Percentiles rank a stretch among this genome's conserved stretches.
These are phyloP conservation scores for Pitta sordida DNA, from an alignment of 2,113 vertebrate genomes.

Conservation along the genomic window DNA sequence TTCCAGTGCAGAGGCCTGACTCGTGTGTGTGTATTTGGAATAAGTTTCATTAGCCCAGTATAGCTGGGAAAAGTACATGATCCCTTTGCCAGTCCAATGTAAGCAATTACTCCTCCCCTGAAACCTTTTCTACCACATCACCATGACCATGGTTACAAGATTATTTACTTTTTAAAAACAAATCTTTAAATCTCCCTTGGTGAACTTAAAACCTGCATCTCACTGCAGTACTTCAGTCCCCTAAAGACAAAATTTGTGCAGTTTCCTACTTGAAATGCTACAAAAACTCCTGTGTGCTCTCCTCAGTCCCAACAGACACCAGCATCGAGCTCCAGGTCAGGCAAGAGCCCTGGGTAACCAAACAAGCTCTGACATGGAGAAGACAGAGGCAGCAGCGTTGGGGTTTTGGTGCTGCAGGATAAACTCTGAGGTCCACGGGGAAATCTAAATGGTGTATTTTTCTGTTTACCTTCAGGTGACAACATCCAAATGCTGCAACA, in stretches of 20 bases:
- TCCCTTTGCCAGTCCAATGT: background rate
- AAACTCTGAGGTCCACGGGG: conserved; percentile 18
- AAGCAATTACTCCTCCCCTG: background rate
- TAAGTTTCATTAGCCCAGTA: background rate
- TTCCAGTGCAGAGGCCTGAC: background rate
- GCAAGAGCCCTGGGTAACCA: background rate
- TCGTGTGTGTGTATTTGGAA: background rate
- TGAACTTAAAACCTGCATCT: background rate
- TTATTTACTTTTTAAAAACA: too few relatives aligned
- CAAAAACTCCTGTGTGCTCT: background rate
- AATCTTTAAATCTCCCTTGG: background rate
- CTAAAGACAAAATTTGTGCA: background rate
- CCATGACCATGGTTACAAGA: background rate
- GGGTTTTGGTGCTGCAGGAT: background rate
- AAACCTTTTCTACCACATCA: background rate
- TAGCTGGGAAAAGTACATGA: background rate
- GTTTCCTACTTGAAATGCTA: background rate
- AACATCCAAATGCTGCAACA: conserved; percentile 42
- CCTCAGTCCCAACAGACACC: background rate
- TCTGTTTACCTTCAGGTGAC: conserved; percentile 57
- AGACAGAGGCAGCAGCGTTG: background rate
- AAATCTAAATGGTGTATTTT: conserved; percentile 56
- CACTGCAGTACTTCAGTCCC: background rate
- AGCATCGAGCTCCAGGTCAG: background rate
- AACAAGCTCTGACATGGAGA: conserved; percentile 11